Percentiles rank a stretch among this genome's conserved stretches.
These are phyloP conservation scores for Lasiommata megera DNA, from an alignment of 2,888 invertebrate species.

Conservation along the genomic window DNA sequence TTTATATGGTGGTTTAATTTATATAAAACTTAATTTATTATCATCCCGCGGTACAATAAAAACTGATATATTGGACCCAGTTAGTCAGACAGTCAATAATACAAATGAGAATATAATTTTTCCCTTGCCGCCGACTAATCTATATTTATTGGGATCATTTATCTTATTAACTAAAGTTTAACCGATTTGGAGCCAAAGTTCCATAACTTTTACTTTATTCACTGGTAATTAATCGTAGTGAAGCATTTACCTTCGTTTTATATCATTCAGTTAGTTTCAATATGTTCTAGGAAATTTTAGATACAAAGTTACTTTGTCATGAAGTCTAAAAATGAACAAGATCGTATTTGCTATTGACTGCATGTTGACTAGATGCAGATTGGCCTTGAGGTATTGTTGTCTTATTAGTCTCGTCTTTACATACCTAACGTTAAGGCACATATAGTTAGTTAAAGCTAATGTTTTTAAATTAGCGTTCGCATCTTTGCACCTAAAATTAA, in stretches of 20 bases:
- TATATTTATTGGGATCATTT: conserved; percentile 6
- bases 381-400: conserved; percentile 65
- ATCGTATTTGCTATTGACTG: conserved; percentile 26
- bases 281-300: neutral
- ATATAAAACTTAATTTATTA: neutral
- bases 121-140: conserved; percentile 4
- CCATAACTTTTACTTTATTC: neutral
- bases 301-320: neutral
- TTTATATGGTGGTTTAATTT: neutral
- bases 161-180: conserved; percentile 3
- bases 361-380: conserved; percentile 33
- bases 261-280: neutral
- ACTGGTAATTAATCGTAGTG: neutral
- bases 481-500: conserved; percentile 22
- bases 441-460: conserved; percentile 37
- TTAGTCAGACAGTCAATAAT: too few relatives aligned
- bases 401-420: conserved; percentile 58
- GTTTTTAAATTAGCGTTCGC: conserved; percentile 48
- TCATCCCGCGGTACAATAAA: neutral
- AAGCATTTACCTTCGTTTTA: neutral
- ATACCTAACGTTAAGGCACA: conserved; percentile 40
- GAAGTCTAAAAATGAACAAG: neutral
- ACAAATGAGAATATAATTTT: conserved; percentile 7
- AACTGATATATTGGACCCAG: neutral
- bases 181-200: neutral